phyloP scores from a whole-genome alignment of 1,140 invertebrate species.

The Pachyrhynchus sulphureomaculatus region DNA sequence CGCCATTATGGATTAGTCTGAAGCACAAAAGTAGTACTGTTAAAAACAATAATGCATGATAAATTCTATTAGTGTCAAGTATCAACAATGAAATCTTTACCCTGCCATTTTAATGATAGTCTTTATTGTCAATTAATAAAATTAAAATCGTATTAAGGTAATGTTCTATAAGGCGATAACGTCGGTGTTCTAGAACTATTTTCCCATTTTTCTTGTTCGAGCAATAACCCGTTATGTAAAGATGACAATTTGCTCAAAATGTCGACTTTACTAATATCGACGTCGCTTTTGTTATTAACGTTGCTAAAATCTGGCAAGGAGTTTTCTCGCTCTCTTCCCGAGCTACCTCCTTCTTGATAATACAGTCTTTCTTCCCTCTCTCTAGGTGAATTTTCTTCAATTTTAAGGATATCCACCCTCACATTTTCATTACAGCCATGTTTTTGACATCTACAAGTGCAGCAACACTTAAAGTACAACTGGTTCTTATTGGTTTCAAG shows the following conservation, averaged over 20 bases:
- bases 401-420: conserved; percentile 46
- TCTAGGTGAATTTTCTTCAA: conserved; percentile 40
- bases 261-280: not conserved
- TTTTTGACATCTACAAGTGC: conserved; percentile 39
- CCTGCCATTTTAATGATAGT: too few species aligned
- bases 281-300: not conserved
- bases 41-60: conserved; percentile 2
- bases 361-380: not conserved
- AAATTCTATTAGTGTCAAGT: too few species aligned
- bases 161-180: conserved; percentile 14
- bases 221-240: conserved; percentile 40
- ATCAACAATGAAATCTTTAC: too few species aligned
- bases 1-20: conserved; percentile 50
- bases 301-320: conserved; percentile 24
- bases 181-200: conserved; percentile 52
- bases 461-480: conserved; percentile 46
- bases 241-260: conserved; percentile 37
- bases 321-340: conserved; percentile 10
- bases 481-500: conserved; percentile 46
- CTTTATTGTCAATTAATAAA: too few species aligned
- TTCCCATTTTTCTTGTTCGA: conserved; percentile 46
- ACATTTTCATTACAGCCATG: conserved; percentile 23
- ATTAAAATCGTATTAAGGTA: not conserved
- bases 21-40: conserved; percentile 1
- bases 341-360: not conserved